phyloP scores from a whole-genome alignment of 2,888 invertebrate genomes.

The Sclerodermus sp. region DNA sequence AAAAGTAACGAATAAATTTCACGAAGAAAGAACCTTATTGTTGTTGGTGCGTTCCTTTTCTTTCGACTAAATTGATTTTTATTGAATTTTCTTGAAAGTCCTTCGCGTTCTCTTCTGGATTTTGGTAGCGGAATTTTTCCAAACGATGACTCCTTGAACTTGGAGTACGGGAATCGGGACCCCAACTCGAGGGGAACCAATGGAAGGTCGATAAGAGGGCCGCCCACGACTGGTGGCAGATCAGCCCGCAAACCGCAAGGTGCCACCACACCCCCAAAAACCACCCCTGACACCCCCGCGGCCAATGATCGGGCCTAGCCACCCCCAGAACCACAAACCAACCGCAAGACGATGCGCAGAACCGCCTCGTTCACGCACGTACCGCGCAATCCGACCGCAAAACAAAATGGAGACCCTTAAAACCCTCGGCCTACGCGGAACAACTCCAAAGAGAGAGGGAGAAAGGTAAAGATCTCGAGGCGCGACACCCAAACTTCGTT shows the following conservation, averaged over 20 bases:
- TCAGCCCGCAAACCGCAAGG: constrained; percentile 58
- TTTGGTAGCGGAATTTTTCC: no score
- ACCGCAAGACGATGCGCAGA: constrained; percentile 59
- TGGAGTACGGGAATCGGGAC: no score
- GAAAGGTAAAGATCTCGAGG: no score
- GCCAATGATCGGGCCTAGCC: constrained; percentile 58
- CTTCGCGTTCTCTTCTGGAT: no score
- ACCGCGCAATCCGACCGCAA: constrained; percentile 50
- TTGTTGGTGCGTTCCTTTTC: no score
- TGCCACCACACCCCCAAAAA: constrained; percentile 57
- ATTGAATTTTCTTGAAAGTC: no score
- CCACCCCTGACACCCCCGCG: constrained; percentile 53
- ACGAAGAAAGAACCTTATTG: no score
- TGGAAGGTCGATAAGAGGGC: constrained; percentile 51
- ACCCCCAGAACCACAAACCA: constrained; percentile 57
- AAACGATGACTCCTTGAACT: no score
- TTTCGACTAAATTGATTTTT: no score
- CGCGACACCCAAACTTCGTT: no score
- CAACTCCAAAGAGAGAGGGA: no score
- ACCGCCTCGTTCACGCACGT: constrained; percentile 38
- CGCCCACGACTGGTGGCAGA: constrained; percentile 43
- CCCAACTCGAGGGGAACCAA: constrained; percentile 34
- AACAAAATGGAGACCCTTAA: constrained; percentile 53
- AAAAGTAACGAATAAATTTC: no score
- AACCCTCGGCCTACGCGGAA: constrained; percentile 3